Evolutionary conservation across 2,113 vertebrate genomes (phyloP), one percentile per base, ranked within the genome.

Genomic region (Rhipidura dahli): DNA sequence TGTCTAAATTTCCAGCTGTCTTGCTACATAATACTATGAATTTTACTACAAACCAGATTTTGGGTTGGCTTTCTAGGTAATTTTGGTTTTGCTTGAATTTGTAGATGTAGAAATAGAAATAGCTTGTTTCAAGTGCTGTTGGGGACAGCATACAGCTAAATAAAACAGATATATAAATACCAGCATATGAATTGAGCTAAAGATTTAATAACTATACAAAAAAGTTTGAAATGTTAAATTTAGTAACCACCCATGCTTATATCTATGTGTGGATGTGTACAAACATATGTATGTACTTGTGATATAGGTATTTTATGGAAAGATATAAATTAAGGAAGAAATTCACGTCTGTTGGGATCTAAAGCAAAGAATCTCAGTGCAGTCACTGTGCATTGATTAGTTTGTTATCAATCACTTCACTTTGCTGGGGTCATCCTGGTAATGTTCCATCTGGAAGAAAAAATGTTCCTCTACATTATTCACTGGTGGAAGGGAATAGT

Each of bases 321-420:
- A 72, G 13, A 71, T 42, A 19, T 11, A 87, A 77, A 23, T 28
- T 40, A 53, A 76, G n/a, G 63, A 79, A 91, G 31, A 73, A 24
- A 61, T 45, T 64, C 3, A 21, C 1, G 0, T 64, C n/a, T 53
- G 13, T 37, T 10, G 30, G 76, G 21, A n/a, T 35, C 5, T 72
- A 81, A 87, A 87, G 15, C 28, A 57, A 89, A 61, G 51, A 35
- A 90, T 86, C 47, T 66, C 83, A 53, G 4, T 63, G 31, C 30
- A 83, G 53, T 69, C 1, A 3, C 22, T 73, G 21, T 60, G 26
- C 15, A 68, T 76, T 73, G 61, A 91, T 90, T 39, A 83, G 21
- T 31, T 84, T 7, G 3, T 53, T 88, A 88, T 13, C 50, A 61
- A 93, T 87, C 65, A 37, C 42, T 40, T 47, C 21, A 27, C 37